These are phyloP conservation scores for Dryas iulia DNA, from an alignment of 1,140 invertebrate genomes.

Conservation along the genomic window DNA sequence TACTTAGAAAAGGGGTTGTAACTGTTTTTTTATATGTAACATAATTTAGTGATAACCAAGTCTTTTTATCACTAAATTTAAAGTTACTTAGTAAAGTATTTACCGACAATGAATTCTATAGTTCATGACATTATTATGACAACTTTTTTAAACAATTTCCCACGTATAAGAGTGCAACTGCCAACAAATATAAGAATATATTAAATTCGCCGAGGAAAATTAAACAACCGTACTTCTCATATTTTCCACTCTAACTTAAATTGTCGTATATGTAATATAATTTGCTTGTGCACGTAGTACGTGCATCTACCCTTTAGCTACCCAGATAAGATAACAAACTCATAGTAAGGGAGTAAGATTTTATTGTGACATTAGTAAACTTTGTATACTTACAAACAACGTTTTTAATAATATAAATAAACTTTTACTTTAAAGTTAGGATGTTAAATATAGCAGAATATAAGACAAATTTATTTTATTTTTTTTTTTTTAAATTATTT, in stretches of 20 bases:
- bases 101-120: too few species aligned
- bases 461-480: too few species aligned
- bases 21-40: too few species aligned
- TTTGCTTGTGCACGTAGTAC: neutral
- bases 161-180: neutral
- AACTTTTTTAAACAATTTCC: neutral
- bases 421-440: too few species aligned
- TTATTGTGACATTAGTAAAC: neutral
- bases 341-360: neutral
- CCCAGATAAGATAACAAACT: neutral
- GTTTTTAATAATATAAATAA: too few species aligned
- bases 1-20: too few species aligned
- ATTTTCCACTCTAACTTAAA: neutral
- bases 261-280: neutral
- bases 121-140: neutral
- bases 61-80: too few species aligned
- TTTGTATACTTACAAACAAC: too few species aligned
- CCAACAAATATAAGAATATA: neutral
- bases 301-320: neutral
- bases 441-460: too few species aligned
- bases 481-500: too few species aligned
- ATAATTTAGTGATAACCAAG: too few species aligned
- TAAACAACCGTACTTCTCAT: neutral
- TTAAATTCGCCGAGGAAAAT: neutral
- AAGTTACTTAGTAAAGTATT: too few species aligned